A percentile compares a stretch with the other conserved stretches of the same genome.
These are phyloP conservation scores for Sebastes diaconus DNA, from an alignment of 2,797 vertebrate species.

Conservation along the genomic window DNA sequence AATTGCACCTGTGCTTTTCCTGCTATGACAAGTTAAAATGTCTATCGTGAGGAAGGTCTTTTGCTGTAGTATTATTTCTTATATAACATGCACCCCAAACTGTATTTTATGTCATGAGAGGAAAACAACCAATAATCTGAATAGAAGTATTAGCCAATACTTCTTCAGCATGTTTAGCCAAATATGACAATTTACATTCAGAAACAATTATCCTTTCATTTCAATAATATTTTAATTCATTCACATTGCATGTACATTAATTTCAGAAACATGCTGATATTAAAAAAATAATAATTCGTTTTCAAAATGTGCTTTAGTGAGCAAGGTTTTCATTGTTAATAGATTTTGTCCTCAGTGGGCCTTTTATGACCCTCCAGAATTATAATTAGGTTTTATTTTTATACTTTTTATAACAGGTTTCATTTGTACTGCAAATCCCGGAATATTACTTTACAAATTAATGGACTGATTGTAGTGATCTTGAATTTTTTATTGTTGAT, in stretches of 20 bases:
- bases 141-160: neutral
- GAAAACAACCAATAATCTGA: neutral
- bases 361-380: neutral
- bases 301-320: neutral
- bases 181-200: neutral
- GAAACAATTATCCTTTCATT: neutral
- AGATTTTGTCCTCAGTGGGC: neutral
- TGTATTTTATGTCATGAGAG: neutral
- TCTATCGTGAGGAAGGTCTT: neutral
- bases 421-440: neutral
- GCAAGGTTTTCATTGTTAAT: neutral
- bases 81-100: neutral
- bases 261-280: neutral
- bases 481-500: neutral
- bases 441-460: neutral
- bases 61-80: neutral
- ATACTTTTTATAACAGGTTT: neutral
- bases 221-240: neutral
- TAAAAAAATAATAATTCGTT: neutral
- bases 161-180: neutral
- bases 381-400: neutral
- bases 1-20: neutral
- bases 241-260: neutral
- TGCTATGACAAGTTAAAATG: neutral
- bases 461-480: neutral